Evolutionary conservation across 2,797 vertebrate genomes (phyloP), one percentile per base, ranked within the genome.

Genomic region (Mastacembelus armatus): DNA sequence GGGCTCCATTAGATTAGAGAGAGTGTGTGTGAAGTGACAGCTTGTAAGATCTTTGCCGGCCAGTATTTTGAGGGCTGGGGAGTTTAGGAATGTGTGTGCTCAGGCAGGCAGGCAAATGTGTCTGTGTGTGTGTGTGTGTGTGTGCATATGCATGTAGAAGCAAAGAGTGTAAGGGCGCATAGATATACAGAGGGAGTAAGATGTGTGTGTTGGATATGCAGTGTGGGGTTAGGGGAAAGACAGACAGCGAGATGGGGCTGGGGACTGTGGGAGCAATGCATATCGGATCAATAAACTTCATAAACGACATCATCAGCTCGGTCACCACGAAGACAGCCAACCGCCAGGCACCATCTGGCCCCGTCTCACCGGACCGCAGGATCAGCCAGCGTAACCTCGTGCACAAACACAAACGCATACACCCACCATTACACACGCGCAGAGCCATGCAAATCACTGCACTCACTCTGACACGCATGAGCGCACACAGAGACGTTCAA

Each of bases 281-380:
- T 83, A 88, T 89, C 80, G 69, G 85, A 92, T 91, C 90, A 89
- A 92, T 91, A 91, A 91, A 85, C 87, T 89, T 88, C 85, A 90
- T 89, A 89, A 91, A 91, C 85, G 71, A 84, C 85, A 89, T 91
- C 87, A 91, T 91, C 87, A 88, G 81, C 86, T 67, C 67, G 77
- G 87, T 87, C 82, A 76, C 85, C 71, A 76, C 60, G 73, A 87
- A 86, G 80, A 91, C 87, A 88, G 84, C 85, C 81, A 80, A 89
- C 82, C 85, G 66, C 78, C 85, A 80, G 75, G 85, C 87, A 58
- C 90, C 90, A 91, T 91, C 90, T 92, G 91, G 87, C 75, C 74
- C 22, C 1, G 70, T 89, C 84, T 86, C 91, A 52, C 59, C 42
- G 78, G 89, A 74, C 84, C 22, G 51, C 79, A 9, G 70, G 80